Conservation (phyloP, 2,888 invertebrate species). For the Polymixis flavicincta region DNA sequence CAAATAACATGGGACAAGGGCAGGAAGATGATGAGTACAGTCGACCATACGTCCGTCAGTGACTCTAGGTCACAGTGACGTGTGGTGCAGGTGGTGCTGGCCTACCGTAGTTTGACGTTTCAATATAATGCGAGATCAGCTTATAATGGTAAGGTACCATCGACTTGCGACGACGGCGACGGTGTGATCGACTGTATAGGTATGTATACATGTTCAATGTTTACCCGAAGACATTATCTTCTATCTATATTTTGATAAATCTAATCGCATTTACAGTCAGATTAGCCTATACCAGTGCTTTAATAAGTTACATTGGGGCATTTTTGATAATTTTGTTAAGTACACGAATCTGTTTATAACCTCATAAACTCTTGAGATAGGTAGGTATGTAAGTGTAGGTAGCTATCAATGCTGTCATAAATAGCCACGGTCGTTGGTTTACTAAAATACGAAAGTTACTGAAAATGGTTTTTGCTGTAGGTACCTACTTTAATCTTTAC, state of each 20-base stretch:
- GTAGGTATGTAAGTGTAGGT: neutral
- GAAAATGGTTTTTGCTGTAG: neutral
- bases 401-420: neutral
- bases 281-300: conserved; percentile 21
- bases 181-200: neutral
- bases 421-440: too few species aligned
- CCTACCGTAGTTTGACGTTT: neutral
- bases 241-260: conserved; percentile 21
- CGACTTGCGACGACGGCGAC: too few species aligned
- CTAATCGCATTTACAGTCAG: conserved; percentile 10
- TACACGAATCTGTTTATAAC: conserved; percentile 7
- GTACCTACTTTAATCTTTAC: neutral
- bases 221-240: conserved; percentile 6
- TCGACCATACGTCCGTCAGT: neutral
- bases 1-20: neutral
- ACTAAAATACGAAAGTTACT: neutral
- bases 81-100: neutral
- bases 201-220: conserved; percentile 4
- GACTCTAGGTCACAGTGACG: neutral
- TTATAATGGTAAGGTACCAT: neutral
- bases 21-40: conserved; percentile 1
- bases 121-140: neutral
- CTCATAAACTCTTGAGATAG: neutral
- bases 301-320: neutral
- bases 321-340: neutral